A percentile compares a stretch with the other conserved stretches of the same genome.
Evolutionary conservation across 2,888 invertebrate species (phyloP).

Genomic region (Rotaria socialis): DNA sequence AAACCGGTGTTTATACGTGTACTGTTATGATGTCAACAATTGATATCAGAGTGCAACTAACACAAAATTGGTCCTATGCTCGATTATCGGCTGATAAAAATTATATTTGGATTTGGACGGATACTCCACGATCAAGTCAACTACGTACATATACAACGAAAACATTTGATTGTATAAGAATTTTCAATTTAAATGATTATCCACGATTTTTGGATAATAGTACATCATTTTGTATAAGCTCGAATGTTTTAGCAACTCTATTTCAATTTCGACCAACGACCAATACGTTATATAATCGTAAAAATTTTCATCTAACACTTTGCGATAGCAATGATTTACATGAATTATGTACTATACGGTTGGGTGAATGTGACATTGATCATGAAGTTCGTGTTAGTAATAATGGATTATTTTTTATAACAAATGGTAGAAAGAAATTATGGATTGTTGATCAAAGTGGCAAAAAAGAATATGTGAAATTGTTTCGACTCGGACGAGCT

Average conservation of each 20-base stretch:
- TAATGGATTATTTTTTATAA: constrained; percentile 1
- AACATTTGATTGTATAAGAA: constrained; percentile 22
- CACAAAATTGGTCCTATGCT: not conserved
- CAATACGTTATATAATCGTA: not conserved
- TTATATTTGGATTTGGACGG: not conserved
- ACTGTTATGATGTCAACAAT: not conserved
- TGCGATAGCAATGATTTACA: not conserved
- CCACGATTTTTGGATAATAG: constrained; percentile 22
- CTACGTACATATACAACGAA: not conserved
- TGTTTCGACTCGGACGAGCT: not conserved
- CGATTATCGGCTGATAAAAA: not conserved
- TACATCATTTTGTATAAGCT: not conserved
- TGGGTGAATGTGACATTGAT: constrained; percentile 29
- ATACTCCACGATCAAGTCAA: constrained; percentile 20
- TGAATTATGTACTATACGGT: not conserved
- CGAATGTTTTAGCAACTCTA: not conserved
- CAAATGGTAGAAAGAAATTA: constrained; percentile 2
- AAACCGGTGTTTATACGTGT: not conserved
- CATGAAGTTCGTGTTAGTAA: constrained; percentile 10
- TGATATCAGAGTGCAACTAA: not conserved
- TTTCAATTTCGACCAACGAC: not conserved
- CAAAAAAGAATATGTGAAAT: constrained; percentile 9
- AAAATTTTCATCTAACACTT: not conserved
- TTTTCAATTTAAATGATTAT: not conserved
- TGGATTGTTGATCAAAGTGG: constrained; percentile 16